These are phyloP conservation scores for Psittacara wagleri DNA, from an alignment of 2,113 vertebrate species.

Conservation along the genomic window DNA sequence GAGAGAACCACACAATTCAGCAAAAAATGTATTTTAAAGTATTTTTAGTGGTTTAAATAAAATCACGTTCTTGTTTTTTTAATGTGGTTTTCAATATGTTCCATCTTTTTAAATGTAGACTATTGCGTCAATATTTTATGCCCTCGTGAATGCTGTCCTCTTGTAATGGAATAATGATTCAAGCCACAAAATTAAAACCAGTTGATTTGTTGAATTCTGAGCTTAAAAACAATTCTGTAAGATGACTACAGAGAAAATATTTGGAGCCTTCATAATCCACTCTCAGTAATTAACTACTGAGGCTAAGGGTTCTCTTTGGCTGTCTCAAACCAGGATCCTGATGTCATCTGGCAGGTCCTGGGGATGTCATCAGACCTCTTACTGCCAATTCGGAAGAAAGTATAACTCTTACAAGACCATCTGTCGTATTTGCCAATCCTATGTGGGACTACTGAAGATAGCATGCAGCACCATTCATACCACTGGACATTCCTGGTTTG, in stretches of 20 bases:
- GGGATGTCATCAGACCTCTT: background rate
- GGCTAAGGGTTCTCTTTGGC: background rate
- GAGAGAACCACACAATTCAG: slow-evolving; percentile 15
- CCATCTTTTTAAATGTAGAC: slow-evolving; percentile 64
- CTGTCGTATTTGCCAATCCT: background rate
- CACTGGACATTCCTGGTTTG: background rate
- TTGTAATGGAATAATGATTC: slow-evolving; percentile 68
- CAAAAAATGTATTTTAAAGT: slow-evolving; percentile 54
- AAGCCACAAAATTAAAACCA: slow-evolving; percentile 72
- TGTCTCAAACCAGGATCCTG: background rate
- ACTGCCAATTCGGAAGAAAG: background rate
- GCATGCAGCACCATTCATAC: background rate
- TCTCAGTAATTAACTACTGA: background rate
- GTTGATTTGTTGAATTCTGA: slow-evolving; percentile 1
- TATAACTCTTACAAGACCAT: background rate
- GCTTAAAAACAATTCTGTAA: background rate
- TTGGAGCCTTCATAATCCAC: background rate
- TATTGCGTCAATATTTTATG: slow-evolving; percentile 63
- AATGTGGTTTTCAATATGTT: slow-evolving; percentile 49
- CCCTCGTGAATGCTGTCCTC: slow-evolving; percentile 58
- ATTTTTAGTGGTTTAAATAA: slow-evolving; percentile 59
- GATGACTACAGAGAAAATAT: background rate
- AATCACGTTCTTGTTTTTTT: slow-evolving; percentile 22
- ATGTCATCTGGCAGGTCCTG: background rate
- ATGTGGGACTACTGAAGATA: fast-evolving